phyloP scores from a whole-genome alignment of 2,888 invertebrate species.

The Clostera curtula region DNA sequence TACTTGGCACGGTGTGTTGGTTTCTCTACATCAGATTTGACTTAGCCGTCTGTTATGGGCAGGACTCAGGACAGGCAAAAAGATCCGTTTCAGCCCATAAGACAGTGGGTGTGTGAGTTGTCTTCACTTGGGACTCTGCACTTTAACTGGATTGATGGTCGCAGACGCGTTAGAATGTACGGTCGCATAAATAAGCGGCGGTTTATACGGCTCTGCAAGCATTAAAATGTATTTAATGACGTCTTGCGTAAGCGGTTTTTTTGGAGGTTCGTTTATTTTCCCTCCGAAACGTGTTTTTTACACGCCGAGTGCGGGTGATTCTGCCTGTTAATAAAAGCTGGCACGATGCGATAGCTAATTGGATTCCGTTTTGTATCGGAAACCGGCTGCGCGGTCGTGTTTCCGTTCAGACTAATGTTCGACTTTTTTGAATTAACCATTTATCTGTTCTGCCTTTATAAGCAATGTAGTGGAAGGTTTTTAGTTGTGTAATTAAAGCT shows the following conservation, averaged over 20 bases:
- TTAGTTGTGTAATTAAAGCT: too few species aligned
- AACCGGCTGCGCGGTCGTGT: conserved; percentile 39
- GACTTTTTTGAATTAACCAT: too few species aligned
- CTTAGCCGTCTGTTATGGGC: too few species aligned
- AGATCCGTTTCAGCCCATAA: too few species aligned
- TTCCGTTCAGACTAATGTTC: conserved; percentile 31
- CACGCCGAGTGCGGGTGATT: conserved; percentile 44
- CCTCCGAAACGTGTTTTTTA: conserved; percentile 36
- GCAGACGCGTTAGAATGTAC: conserved; percentile 33
- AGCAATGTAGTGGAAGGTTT: too few species aligned
- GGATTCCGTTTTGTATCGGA: conserved; percentile 62
- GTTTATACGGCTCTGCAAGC: conserved; percentile 32
- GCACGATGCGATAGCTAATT: conserved; percentile 59
- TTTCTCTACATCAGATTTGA: too few species aligned
- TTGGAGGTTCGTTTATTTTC: conserved; percentile 27
- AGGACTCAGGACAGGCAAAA: too few species aligned
- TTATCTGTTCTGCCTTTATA: too few species aligned
- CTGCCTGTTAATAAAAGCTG: conserved; percentile 51
- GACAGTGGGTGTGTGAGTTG: too few species aligned
- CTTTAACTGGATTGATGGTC: too few species aligned
- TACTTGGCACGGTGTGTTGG: too few species aligned
- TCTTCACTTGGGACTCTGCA: too few species aligned
- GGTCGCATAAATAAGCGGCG: conserved; percentile 42
- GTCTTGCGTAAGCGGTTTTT: conserved; percentile 45
- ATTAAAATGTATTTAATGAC: conserved; percentile 47